Evolutionary conservation across 2,797 vertebrate genomes (phyloP).

Genomic region (Oreortyx pictus): DNA sequence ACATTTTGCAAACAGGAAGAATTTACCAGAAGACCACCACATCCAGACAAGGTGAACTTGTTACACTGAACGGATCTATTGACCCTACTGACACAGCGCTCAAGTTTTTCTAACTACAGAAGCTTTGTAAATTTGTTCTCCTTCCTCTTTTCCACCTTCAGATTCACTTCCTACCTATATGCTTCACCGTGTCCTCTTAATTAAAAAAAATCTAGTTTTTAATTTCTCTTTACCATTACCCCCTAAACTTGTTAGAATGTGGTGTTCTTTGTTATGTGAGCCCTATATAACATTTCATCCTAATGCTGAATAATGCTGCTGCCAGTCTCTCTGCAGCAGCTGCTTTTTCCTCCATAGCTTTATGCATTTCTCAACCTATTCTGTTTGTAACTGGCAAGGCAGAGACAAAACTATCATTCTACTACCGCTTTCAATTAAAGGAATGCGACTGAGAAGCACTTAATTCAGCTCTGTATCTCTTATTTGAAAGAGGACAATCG

Average conservation of each 20-base stretch:
- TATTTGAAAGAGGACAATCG: background rate
- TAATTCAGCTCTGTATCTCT: too few species aligned
- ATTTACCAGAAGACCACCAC: background rate
- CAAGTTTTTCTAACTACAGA: background rate
- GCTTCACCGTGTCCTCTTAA: background rate
- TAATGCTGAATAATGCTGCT: background rate
- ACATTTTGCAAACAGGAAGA: background rate
- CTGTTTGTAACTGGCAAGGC: background rate
- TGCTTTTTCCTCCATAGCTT: background rate
- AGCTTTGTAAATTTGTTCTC: background rate
- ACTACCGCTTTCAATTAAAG: background rate
- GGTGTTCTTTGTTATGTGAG: fast-evolving
- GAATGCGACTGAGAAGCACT: background rate
- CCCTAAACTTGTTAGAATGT: background rate
- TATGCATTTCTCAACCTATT: background rate
- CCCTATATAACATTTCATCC: background rate
- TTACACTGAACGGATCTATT: background rate
- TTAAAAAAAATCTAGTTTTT: background rate
- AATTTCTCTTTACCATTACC: background rate
- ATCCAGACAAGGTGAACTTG: background rate
- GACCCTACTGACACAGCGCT: background rate
- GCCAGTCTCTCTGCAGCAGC: background rate
- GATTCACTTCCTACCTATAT: background rate
- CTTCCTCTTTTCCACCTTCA: background rate
- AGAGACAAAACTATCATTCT: background rate